phyloP scores from a whole-genome alignment of 1,140 invertebrate species.

The Lepidotrigona ventralis region DNA sequence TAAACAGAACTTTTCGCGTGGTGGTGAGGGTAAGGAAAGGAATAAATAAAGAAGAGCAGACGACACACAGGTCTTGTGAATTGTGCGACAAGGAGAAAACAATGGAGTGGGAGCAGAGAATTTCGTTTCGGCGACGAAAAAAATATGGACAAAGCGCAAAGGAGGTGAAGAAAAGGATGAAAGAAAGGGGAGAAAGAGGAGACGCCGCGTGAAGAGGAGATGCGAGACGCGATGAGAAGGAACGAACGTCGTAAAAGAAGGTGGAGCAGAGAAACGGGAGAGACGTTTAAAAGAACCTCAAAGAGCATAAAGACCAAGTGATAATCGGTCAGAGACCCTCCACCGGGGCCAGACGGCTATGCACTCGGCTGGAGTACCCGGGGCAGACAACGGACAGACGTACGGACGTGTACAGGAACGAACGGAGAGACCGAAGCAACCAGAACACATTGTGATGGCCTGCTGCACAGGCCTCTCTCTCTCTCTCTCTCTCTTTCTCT shows the following conservation, averaged over 20 bases:
- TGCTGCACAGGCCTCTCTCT: slow-evolving; percentile 39
- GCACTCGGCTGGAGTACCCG: slow-evolving; percentile 66
- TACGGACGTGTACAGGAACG: slow-evolving; percentile 50
- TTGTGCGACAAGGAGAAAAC: slow-evolving; percentile 19
- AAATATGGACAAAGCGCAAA: slow-evolving; percentile 30
- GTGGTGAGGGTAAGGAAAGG: not conserved
- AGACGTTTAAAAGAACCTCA: slow-evolving; percentile 73
- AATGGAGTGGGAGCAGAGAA: slow-evolving; percentile 1
- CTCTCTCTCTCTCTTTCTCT: not conserved
- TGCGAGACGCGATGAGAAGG: slow-evolving; percentile 40
- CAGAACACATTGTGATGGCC: slow-evolving; percentile 54
- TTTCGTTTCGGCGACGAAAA: slow-evolving; percentile 29
- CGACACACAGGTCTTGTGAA: not conserved
- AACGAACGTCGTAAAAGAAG: slow-evolving; percentile 41
- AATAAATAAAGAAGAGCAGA: not conserved
- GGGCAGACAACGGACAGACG: slow-evolving; percentile 70
- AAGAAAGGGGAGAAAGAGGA: not conserved
- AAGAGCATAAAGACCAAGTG: slow-evolving; percentile 75
- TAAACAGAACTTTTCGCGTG: not conserved
- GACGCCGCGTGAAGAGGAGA: not conserved
- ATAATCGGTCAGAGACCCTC: slow-evolving; percentile 77
- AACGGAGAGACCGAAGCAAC: slow-evolving; percentile 56
- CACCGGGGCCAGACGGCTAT: slow-evolving; percentile 71
- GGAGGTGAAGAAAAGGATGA: not conserved
- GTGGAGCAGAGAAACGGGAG: slow-evolving; percentile 48